Evolutionary conservation across 1,140 invertebrate genomes (phyloP), one percentile per base, ranked within the genome.

Genomic region (Philopotamus ludificatus): DNA sequence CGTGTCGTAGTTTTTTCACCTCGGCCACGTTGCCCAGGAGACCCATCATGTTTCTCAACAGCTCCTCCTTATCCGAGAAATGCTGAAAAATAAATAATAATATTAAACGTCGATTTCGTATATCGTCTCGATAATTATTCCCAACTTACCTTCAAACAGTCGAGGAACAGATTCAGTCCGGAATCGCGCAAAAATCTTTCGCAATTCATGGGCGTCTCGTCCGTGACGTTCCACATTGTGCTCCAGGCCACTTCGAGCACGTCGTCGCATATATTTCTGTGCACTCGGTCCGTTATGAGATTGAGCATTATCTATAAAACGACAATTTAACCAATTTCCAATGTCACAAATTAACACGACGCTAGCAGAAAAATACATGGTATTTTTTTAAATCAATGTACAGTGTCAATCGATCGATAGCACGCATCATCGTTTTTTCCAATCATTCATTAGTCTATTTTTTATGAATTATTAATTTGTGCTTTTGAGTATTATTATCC

Each of bases 161-260:
- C 83, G 0, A 94, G 79, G 76, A 97, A 98, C 63, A 89, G 86
- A 61, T 87, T 84, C 90, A 97, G 94, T 58, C 95, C 95, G 45
- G 86, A 81, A 57, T 86, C 86, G 71, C 93, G 86, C 28, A 97
- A 82, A 80, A 98, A 98, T 73, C 90, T 84, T 75, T 88, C 83
- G 82, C 95, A 97, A 82, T 98, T 98, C 64, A 88, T 83, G 21
- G 94, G 90, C 34, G 94, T 97, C 82, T 97, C 95, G 79, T 98
- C 95, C 47, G 96, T 99, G 47, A 98, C 94, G 81, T 99, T 98
- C 92, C 91, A 94, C 90, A 99, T 91, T 1, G 94, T 95, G 63
- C 94, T 97, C 97, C 97, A 99, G 3, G 95, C 93, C 12, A 97
- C 93, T 81, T 98, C 95, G 78, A 99, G 85, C 1, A 98, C 92